phyloP scores from a whole-genome alignment of 2,888 invertebrate species.

The Monoplex corrugatus region DNA sequence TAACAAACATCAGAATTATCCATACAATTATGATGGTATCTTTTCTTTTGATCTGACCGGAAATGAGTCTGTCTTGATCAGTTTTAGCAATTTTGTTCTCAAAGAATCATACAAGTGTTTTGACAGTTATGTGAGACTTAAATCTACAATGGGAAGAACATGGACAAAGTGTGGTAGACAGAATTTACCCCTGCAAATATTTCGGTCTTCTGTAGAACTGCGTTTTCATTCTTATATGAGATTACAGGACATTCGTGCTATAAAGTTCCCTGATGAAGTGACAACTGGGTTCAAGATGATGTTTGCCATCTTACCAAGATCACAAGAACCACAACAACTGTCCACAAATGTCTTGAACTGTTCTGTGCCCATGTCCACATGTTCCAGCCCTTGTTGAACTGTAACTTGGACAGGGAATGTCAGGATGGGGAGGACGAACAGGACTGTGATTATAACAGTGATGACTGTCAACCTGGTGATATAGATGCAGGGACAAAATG shows the following conservation, averaged over 20 bases:
- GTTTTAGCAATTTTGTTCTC: neutral
- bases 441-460: neutral
- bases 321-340: neutral
- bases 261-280: too few relatives aligned
- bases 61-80: neutral
- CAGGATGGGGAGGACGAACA: neutral
- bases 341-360: neutral
- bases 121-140: too few relatives aligned
- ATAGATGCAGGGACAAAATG: neutral
- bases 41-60: neutral
- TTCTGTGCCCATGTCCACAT: constrained; percentile 20
- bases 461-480: neutral
- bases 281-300: neutral
- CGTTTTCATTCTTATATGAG: neutral
- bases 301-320: neutral
- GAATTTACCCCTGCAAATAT: neutral
- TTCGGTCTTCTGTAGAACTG: neutral
- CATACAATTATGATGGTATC: neutral
- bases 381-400: neutral
- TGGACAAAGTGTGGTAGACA: neutral
- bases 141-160: too few relatives aligned
- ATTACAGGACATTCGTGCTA: too few relatives aligned
- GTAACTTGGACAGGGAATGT: neutral
- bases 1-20: neutral
- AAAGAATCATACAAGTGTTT: too few relatives aligned